phyloP scores from a whole-genome alignment of 2,797 vertebrate genomes.

The Pteropus rufus region DNA sequence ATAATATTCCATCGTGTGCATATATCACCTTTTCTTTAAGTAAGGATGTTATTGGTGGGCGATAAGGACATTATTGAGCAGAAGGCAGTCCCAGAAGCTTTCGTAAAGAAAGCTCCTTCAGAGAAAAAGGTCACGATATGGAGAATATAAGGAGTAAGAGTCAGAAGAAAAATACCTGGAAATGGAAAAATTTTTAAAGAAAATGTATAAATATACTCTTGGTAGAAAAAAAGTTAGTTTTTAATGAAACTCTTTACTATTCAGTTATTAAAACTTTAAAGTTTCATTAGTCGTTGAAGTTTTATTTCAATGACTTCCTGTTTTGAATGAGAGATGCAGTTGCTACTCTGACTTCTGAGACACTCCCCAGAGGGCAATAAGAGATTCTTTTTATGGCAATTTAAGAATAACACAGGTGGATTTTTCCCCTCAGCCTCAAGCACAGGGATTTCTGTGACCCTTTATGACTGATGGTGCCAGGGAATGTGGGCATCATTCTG shows the following conservation, averaged over 20 bases:
- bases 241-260: not conserved
- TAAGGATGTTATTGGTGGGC: not conserved
- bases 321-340: not conserved
- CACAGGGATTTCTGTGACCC: not conserved
- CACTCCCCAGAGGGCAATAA: not conserved
- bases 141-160: not conserved
- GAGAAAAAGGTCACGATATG: not conserved
- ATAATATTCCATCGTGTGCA: not conserved
- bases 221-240: not conserved
- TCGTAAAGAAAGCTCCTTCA: not conserved
- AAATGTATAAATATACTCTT: not conserved
- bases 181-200: not conserved
- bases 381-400: not conserved
- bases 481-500: not conserved
- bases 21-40: not conserved
- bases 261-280: not conserved
- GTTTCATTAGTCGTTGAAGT: not conserved
- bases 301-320: not conserved
- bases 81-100: not conserved
- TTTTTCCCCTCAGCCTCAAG: not conserved
- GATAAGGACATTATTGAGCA: not conserved
- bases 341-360: not conserved
- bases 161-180: not conserved
- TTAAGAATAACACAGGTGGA: not conserved
- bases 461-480: not conserved